Conservation (phyloP, 2,888 invertebrate species). For the Troilus luridus region DNA sequence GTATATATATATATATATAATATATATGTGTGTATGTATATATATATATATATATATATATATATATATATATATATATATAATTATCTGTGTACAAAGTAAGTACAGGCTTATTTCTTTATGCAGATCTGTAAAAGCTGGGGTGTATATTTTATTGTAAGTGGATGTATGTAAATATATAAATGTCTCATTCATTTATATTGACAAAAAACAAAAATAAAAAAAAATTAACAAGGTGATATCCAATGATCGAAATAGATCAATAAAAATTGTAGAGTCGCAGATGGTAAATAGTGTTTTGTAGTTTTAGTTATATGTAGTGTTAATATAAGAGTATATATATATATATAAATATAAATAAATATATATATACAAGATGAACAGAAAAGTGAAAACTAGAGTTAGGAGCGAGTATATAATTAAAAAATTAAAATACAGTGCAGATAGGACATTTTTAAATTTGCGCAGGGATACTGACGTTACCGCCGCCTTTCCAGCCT, state of each 20-base stretch:
- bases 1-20: no score
- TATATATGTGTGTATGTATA: no score
- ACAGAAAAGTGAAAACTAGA: conserved; percentile 59
- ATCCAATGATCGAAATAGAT: conserved; percentile 50
- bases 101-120: conserved; percentile 28
- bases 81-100: conserved; percentile 25
- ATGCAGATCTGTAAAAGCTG: conserved; percentile 51
- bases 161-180: conserved; percentile 61
- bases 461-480: conserved; percentile 46
- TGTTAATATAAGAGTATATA: conserved; percentile 61
- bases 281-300: conserved; percentile 60
- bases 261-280: conserved; percentile 59
- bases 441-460: conserved; percentile 53
- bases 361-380: conserved; percentile 59
- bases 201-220: conserved; percentile 29
- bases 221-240: conserved; percentile 59
- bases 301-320: conserved; percentile 61
- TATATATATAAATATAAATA: conserved; percentile 59
- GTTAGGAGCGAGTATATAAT: conserved; percentile 59
- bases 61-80: conserved; percentile 56
- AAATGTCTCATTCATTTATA: conserved; percentile 60
- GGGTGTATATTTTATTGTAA: conserved; percentile 59
- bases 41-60: conserved; percentile 55
- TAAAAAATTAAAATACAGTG: conserved; percentile 35
- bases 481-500: not conserved